These are phyloP conservation scores for Plebejus argus DNA, from an alignment of 2,888 invertebrate species.

Conservation along the genomic window DNA sequence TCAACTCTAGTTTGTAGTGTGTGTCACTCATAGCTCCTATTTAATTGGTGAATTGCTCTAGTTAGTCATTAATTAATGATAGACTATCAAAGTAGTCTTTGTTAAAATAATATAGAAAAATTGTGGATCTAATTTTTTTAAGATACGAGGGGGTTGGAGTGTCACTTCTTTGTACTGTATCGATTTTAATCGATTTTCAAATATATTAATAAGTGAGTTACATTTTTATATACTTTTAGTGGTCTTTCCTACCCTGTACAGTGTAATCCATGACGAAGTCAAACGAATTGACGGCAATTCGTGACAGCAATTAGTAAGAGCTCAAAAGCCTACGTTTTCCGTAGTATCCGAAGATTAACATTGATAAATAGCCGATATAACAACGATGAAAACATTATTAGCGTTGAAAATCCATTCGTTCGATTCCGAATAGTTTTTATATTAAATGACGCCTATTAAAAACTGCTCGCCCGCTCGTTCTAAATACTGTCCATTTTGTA, in stretches of 20 bases:
- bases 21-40: background rate
- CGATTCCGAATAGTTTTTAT: conserved; percentile 13
- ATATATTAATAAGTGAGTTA: too few species aligned
- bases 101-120: too few species aligned
- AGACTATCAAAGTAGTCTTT: too few species aligned
- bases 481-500: conserved; percentile 21
- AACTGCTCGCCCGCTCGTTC: conserved; percentile 2
- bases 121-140: too few species aligned
- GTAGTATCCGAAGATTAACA: background rate
- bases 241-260: background rate
- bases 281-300: background rate
- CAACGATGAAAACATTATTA: conserved; percentile 12
- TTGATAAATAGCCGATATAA: background rate
- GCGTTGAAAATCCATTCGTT: background rate
- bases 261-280: background rate
- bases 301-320: background rate
- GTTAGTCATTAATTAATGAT: background rate
- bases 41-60: background rate
- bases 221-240: background rate
- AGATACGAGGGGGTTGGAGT: background rate
- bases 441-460: conserved; percentile 12
- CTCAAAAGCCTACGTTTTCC: background rate
- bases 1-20: background rate
- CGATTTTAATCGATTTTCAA: background rate
- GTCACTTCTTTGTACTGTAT: background rate